Percentiles rank a stretch among this genome's conserved stretches.
phyloP scores from a whole-genome alignment of 2,113 vertebrate genomes.

The Grammomys surdaster region DNA sequence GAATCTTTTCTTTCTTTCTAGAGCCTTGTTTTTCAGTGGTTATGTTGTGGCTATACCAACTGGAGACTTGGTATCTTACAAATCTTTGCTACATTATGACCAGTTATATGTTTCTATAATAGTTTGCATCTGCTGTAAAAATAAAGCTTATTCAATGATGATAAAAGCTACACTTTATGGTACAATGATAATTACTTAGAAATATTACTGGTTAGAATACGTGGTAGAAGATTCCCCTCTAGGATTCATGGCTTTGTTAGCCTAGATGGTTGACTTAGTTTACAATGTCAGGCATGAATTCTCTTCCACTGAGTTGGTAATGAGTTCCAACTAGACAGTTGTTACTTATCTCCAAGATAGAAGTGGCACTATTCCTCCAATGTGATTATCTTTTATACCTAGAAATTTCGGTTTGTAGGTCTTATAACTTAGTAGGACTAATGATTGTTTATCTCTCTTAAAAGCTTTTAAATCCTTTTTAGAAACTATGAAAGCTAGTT shows the following conservation, averaged over 20 bases:
- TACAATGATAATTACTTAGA: background rate
- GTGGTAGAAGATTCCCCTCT: background rate
- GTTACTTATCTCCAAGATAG: background rate
- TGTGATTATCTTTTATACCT: background rate
- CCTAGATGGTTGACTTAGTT: background rate
- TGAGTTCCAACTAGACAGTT: background rate
- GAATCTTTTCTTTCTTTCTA: background rate
- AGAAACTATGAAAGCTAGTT: background rate
- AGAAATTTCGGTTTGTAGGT: background rate
- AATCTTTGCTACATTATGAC: background rate
- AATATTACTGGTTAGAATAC: background rate
- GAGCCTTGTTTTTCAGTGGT: background rate
- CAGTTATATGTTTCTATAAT: background rate
- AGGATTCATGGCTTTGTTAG: background rate
- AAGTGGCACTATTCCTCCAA: background rate
- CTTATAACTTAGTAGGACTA: background rate
- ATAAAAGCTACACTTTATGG: background rate
- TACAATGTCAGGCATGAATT: background rate
- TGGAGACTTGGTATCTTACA: background rate
- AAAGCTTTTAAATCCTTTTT: background rate
- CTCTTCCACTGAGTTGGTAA: background rate
- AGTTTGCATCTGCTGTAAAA: background rate
- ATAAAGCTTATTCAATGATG: background rate
- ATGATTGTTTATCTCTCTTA: background rate
- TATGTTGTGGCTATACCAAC: background rate